These are phyloP conservation scores for Scaptomyza caliginosa DNA, from an alignment of 2,888 invertebrate genomes.

Conservation along the genomic window DNA sequence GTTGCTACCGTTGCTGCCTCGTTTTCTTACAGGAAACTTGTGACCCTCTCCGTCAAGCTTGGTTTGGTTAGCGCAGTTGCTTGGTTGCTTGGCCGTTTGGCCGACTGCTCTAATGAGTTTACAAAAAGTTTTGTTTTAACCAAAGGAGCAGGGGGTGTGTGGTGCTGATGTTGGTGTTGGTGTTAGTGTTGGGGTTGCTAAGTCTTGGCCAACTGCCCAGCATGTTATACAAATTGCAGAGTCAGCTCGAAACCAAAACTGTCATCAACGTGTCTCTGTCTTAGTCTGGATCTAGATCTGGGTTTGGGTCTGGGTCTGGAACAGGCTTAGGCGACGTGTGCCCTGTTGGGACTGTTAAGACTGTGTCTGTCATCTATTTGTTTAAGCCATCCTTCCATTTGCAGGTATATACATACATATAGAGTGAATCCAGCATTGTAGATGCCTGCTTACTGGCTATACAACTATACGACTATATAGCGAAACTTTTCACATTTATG, in stretches of 20 bases:
- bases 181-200: constrained; percentile 2
- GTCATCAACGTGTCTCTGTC: constrained; percentile 72
- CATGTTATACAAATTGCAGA: constrained; percentile 77
- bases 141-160: constrained; percentile 45
- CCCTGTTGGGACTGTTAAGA: constrained; percentile 1
- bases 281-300: neutral
- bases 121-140: constrained; percentile 76
- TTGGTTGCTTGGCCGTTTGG: constrained; percentile 44
- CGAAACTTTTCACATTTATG: constrained; percentile 56
- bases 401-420: constrained; percentile 30
- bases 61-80: constrained; percentile 46
- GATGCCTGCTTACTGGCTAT: constrained; percentile 34
- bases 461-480: constrained; percentile 27
- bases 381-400: constrained; percentile 53
- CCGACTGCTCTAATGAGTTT: constrained; percentile 77
- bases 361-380: constrained; percentile 62
- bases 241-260: constrained; percentile 54
- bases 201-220: constrained; percentile 58
- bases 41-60: constrained; percentile 11
- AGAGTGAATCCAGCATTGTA: constrained; percentile 47
- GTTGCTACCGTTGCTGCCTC: constrained; percentile 27
- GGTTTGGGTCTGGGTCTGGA: neutral
- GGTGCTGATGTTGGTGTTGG: neutral
- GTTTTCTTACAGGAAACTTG: constrained; percentile 62
- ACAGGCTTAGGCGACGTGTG: constrained; percentile 20